phyloP scores from a whole-genome alignment of 2,113 vertebrate species.

The Clupea harengus region DNA sequence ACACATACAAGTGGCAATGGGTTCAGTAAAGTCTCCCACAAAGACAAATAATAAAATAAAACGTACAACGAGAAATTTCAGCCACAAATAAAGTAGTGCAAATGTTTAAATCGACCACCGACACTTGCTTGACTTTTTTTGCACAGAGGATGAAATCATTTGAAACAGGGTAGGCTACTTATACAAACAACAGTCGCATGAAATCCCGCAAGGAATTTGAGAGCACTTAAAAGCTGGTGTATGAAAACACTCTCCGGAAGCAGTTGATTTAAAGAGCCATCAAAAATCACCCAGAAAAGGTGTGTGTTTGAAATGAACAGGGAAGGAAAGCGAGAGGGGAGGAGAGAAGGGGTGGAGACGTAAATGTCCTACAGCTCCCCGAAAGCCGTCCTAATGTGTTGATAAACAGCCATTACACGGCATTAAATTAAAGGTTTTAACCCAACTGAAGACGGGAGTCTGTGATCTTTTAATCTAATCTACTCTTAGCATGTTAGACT shows the following conservation, averaged over 20 bases:
- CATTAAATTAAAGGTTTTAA: not conserved
- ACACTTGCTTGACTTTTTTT: conserved; percentile 27
- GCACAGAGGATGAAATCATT: conserved; percentile 45
- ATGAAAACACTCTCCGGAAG: conserved; percentile 52
- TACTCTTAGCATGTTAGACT: not conserved
- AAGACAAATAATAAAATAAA: not conserved
- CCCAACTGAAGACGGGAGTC: not conserved
- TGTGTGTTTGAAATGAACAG: conserved; percentile 54
- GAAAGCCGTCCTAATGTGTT: conserved; percentile 59
- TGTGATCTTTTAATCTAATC: not conserved
- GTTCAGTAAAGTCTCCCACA: not conserved
- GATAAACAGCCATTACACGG: conserved; percentile 70
- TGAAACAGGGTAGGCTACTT: conserved; percentile 50
- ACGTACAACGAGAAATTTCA: not conserved
- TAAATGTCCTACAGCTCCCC: conserved; percentile 46
- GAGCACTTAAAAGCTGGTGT: conserved; percentile 55
- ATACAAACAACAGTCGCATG: conserved; percentile 54
- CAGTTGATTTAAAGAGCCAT: conserved; percentile 43
- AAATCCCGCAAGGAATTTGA: conserved; percentile 58
- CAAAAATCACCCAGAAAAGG: conserved; percentile 56
- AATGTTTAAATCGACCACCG: not conserved
- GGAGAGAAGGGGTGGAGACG: not conserved
- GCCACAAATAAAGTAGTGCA: not conserved
- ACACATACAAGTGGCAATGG: not conserved
- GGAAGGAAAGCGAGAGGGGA: conserved; percentile 41